Conservation (phyloP, 2,888 invertebrate genomes). For the Crocallis elinguaria region DNA sequence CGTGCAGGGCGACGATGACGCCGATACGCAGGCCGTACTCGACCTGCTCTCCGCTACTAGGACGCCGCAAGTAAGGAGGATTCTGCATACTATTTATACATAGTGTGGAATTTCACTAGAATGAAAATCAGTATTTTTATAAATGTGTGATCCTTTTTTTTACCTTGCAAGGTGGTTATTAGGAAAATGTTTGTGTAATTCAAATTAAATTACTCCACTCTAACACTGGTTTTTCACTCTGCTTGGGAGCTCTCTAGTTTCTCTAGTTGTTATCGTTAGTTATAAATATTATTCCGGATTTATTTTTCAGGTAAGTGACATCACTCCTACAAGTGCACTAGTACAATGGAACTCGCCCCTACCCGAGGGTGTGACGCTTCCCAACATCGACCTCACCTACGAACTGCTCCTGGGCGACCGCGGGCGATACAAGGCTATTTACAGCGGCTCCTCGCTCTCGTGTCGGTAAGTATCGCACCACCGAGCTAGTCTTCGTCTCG, state of each 20-base stretch:
- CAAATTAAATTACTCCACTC: too few species aligned
- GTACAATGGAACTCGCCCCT: conserved; percentile 90
- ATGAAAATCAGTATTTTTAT: too few species aligned
- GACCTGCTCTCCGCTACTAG: conserved; percentile 90
- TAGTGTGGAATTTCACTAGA: too few species aligned
- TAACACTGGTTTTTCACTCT: too few species aligned
- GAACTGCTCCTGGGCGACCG: conserved; percentile 93
- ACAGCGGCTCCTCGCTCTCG: conserved; percentile 90
- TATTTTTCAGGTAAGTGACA: conserved; percentile 88
- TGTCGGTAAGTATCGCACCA: conserved; percentile 81
- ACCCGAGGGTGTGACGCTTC: conserved; percentile 77
- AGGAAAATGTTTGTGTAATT: too few species aligned
- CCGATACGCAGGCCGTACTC: conserved; percentile 87
- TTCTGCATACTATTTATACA: too few species aligned
- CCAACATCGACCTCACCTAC: conserved; percentile 87
- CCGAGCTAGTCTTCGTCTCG: not conserved
- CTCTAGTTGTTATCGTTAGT: too few species aligned
- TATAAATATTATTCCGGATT: too few species aligned
- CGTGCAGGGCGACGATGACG: conserved; percentile 90
- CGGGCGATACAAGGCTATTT: conserved; percentile 93
- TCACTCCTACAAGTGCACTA: conserved; percentile 93
- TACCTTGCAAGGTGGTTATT: too few species aligned
- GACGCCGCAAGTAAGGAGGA: conserved; percentile 86
- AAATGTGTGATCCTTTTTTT: too few species aligned
- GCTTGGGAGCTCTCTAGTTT: too few species aligned